Evolutionary conservation across 2,113 vertebrate genomes (phyloP), one percentile per base, ranked within the genome.

Genomic region (Daphoenositta chrysoptera): DNA sequence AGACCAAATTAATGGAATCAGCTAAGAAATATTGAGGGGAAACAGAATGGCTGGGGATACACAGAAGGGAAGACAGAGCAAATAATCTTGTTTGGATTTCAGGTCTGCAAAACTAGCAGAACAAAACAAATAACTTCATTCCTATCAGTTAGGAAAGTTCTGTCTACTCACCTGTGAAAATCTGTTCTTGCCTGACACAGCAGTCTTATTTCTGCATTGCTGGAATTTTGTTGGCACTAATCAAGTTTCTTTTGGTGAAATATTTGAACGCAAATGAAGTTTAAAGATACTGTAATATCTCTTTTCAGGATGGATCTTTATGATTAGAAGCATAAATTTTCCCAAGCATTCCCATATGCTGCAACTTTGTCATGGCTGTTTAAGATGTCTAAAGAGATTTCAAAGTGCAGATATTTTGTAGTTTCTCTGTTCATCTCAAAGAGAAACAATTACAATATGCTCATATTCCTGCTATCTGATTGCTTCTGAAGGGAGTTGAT

Each of bases 321-420:
- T 89, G 90, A 96, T 97, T 94, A 97, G 92, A 96, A 96, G 64
- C 82, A 96, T 95, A 97, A 97, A 97, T 97, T 93, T 97, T 73
- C 63, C 84, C 69, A 82, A 92, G 76, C 70, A 44, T 56, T 90
- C 39, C 31, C 82, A 87, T 68, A 53, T n/a, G 58, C 15, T 96
- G 86, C 72, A 97, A 81, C 81, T 97, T 96, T 91, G 80, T 97
- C 93, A 89, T 61, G 76, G 69, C 73, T 94, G 60, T 75, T 96
- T 91, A 90, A 96, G 63, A 19, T 10, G 33, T 86, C 35, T 27
- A 92, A 96, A 94, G 90, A 96, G 71, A 93, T 97, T 98, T 97
- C 93, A 84, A 75, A 35, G 28, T 76, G 71, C 48, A 97, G 96
- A 92, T 96, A 97, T 94, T 97, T 97, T 94, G 35, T 64, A 90